Percentiles rank a stretch among this genome's conserved stretches.
These are phyloP conservation scores for Zaprionus vittiger DNA, from an alignment of 1,140 invertebrate species.

Conservation along the genomic window DNA sequence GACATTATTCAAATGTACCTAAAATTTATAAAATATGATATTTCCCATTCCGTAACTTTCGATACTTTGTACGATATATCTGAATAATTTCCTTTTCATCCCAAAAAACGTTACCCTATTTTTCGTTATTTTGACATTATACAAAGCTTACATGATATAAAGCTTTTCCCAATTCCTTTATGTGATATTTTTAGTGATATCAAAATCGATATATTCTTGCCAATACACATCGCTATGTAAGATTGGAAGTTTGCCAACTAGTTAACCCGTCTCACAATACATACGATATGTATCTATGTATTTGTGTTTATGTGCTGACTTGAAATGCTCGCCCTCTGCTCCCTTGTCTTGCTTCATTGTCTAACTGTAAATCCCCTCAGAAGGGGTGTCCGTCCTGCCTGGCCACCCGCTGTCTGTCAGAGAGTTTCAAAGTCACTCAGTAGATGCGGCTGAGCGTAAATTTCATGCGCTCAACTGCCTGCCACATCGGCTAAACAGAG, in stretches of 20 bases:
- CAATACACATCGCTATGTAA: too few relatives aligned
- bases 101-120: too few relatives aligned
- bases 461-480: constrained; percentile 64
- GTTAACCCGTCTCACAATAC: constrained; percentile 9
- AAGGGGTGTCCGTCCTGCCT: background rate
- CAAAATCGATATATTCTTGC: too few relatives aligned
- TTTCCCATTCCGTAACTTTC: too few relatives aligned
- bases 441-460: constrained; percentile 75
- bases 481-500: constrained; percentile 56
- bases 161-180: too few relatives aligned
- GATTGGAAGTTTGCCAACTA: background rate
- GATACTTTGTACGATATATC: too few relatives aligned
- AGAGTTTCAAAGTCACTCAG: constrained; percentile 62
- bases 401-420: constrained; percentile 34
- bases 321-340: constrained; percentile 33
- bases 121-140: too few relatives aligned
- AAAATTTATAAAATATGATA: too few relatives aligned
- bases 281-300: constrained; percentile 63
- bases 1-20: too few relatives aligned
- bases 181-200: too few relatives aligned
- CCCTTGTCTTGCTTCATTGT: constrained; percentile 54
- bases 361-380: constrained; percentile 57
- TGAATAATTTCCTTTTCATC: too few relatives aligned
- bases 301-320: constrained; percentile 64
- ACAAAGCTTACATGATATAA: too few relatives aligned